Evolutionary conservation across 2,888 invertebrate genomes (phyloP), one percentile per base, ranked within the genome.

Genomic region (Brachylomia viminalis): DNA sequence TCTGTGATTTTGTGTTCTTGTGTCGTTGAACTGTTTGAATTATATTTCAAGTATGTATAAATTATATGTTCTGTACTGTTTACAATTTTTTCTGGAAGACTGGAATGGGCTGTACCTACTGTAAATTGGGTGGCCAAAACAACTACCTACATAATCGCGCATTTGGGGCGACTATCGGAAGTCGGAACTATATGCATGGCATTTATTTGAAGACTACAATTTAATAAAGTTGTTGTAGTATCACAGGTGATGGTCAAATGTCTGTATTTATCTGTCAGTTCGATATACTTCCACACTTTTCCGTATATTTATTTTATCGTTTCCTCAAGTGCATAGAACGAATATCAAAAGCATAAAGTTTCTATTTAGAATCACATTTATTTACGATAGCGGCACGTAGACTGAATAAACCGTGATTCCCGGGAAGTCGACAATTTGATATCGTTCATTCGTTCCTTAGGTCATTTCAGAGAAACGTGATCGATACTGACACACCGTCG

Each of bases 21-120:
- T 82, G 87, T 83, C 83, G 68, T 80, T 86, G 86, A 87, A 85
- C 88, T 74, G 33, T 68, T 58, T 38, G 17, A 15, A 49, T 58
- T 69, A 61, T 56, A 30, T 71, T 38, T 42, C 13, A 66, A 23
- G 47, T 59, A 33, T 33, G 4, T 17, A 33, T 59, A 11, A 11
- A 59, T 47, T 49, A 3, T 64, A 45, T 64, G 27, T 27, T 64
- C 17, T 45, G 64, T 10, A 11, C 6, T 11, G 11, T 64, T 42
- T n/a, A 27, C 10, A 64, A 59, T 11, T 59, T n/a, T 54, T 38
- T 68, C 27, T 56, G 13, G 17, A 67, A n/a, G n/a, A 5, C 65
- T 27, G 11, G 17, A 52, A 45, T 47, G 10, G 3, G n/a, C 1
- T 47, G 20, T 69, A n/a, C 5, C 33, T 33, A 38, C n/a, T 30